Evolutionary conservation across 2,888 invertebrate species (phyloP), one percentile per base, ranked within the genome.

Genomic region (Tetragonisca angustula): DNA sequence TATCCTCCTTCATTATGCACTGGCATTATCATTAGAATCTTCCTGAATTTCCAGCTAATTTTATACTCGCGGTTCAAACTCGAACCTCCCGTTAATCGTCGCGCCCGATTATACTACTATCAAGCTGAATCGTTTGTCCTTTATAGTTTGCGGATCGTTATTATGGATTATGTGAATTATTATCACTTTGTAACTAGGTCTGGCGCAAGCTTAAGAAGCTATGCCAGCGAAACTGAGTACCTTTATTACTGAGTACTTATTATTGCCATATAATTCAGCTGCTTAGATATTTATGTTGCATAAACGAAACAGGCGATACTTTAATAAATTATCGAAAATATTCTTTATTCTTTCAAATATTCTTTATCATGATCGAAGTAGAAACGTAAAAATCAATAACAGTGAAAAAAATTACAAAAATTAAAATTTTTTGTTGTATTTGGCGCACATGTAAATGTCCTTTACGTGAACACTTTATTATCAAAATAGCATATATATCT

Each of bases 1-100:
- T 85, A 77, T 78, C 71, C 71, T 75, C 78, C 76, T 83, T 83
- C 72, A 43, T 81, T 76, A 59, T 36, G 69, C 52, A n/a, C 2
- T 4, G 32, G 59, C 70, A 54, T 81, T 75, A 81, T 71, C 70
- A 2, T 27, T 59, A 6, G 49, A 43, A 54, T 75, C 64, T 81
- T 81, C 67, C n/a, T 15, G 32, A 65, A 75, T 59, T 75, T 65
- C 74, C 27, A 32, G 43, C 5, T 59, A n/a, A 82, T 71, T 70
- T 75, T 67, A 74, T 36, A 59, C 67, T 32, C 19, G 36, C n/a
- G 67, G 32, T 54, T 50, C 50, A 13, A 17, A 1, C 19, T 17
- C 43, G 1, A 24, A 27, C 49, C 49, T 17, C 43, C 17, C 17
- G 52, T 68, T 54, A 62, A 49, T 43, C 68, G 61, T n/a, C 36